Evolutionary conservation across 2,113 vertebrate genomes (phyloP), one percentile per base, ranked within the genome.

Genomic region (Scomber scombrus): DNA sequence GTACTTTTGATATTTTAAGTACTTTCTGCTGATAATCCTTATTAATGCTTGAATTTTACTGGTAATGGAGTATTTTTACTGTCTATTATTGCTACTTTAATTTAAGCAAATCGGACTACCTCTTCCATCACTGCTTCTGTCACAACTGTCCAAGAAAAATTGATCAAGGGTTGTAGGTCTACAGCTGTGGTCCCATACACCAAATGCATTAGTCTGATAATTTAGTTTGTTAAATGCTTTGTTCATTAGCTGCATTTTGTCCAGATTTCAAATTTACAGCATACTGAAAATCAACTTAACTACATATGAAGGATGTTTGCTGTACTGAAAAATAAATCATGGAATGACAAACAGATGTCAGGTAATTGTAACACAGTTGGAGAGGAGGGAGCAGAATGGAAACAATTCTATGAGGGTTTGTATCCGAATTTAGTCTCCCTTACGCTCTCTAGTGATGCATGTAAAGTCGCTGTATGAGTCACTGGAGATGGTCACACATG

Each of bases 381-480:
- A 55, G 26, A 72, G 15, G 26, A 29, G 43, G 19, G 4, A 55
- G 9, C 31, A 50, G 46, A 65, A 70, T 43, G 49, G 14, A 85
- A 78, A 55, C n/a, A 57, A 50, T 11, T 64, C 4, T 54, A 18
- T 18, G 3, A 61, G 57, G 57, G 47, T 45, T 66, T 73, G 29
- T 60, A 72, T 81, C 52, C 60, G 73, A 62, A 84, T 70, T 54
- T 23, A 54, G 73, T 62, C 18, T 62, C 56, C 66, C 47, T 71
- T 57, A 80, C 58, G 50, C 43, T 69, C 66, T 85, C 62, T 55
- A n/a, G 56, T 85, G 82, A 78, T 77, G 57, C 75, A 64, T 80
- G 67, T 80, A 5, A 67, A 68, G 60, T 68, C 62, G 34, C 50
- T 77, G 58, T n/a, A 50, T 77, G 75, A 75, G 23, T 85, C 85